These are phyloP conservation scores for Dipus sagitta DNA, from an alignment of 2,797 vertebrate genomes.

Conservation along the genomic window DNA sequence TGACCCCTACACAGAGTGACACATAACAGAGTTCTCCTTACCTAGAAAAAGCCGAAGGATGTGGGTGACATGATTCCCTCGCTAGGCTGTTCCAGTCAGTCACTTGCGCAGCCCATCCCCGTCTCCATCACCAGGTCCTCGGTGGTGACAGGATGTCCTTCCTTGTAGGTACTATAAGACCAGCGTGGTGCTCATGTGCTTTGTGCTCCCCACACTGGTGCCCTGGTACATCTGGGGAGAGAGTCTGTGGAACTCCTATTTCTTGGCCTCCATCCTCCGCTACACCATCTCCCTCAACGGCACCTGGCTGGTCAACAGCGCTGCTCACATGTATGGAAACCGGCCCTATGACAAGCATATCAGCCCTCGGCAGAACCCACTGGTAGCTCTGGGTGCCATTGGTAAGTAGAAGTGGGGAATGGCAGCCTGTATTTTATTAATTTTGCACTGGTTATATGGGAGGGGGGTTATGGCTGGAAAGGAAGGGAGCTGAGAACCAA, in stretches of 20 bases:
- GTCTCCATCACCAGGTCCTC: fast-evolving
- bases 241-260: constrained; percentile 91
- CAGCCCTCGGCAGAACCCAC: constrained; percentile 89
- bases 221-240: constrained; percentile 91
- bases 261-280: constrained; percentile 89
- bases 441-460: not conserved
- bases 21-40: not conserved
- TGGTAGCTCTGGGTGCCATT: constrained; percentile 89
- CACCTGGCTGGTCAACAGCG: constrained; percentile 91
- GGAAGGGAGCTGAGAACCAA: not conserved
- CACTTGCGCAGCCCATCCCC: fast-evolving
- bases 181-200: constrained; percentile 90
- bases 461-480: not conserved
- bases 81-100: too few species aligned
- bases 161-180: constrained; percentile 88
- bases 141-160: fast-evolving
- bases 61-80: too few species aligned
- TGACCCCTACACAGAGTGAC: not conserved
- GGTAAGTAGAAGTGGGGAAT: constrained; percentile 84
- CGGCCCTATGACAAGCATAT: constrained; percentile 90
- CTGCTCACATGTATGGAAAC: constrained; percentile 91
- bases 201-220: constrained; percentile 88
- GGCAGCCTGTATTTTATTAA: not conserved
- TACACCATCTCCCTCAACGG: constrained; percentile 90
- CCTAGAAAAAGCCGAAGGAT: not conserved